Evolutionary conservation across 2,888 invertebrate genomes (phyloP), one percentile per base, ranked within the genome.

Genomic region (Arge pagana): DNA sequence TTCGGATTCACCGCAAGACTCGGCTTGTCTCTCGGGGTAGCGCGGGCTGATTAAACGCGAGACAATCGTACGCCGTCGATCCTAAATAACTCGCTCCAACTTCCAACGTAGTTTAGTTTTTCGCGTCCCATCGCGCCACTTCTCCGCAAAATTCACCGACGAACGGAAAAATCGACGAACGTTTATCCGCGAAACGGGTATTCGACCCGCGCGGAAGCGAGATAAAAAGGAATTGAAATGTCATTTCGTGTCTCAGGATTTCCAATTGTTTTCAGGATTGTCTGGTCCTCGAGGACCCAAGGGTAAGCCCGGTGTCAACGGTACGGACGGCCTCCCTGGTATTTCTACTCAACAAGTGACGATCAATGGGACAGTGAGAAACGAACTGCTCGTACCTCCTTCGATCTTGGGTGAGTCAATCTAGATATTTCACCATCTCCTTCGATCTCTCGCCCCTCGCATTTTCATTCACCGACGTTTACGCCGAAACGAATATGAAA

Each of bases 371-470:
- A 68, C 72, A 3, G 70, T 67, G 35, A 81, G 83, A 37, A 83
- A 83, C 50, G 85, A 90, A 57, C 79, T 92, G 30, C 83, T 93
- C 26, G 87, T 93, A 65, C 89, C 93, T n/a, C 93, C 94, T 24
- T 87, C 90, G 26, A 91, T 94, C 68, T 85, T 88, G 52, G 86
- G 89, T 86, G 72, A 77, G 77, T 66, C 39, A 16, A 36, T 35
- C n/a, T 40, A 51, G 24, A 35, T 7, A 26, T 13, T 11, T n/a
- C n/a, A n/a, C n/a, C n/a, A n/a, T n/a, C n/a, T n/a, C n/a, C n/a
- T n/a, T 36, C 3, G 11, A 23, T 18, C 23, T 26, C n/a, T n/a
- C n/a, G n/a, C n/a, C n/a, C n/a, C n/a, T n/a, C n/a, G n/a, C n/a
- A n/a, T n/a, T n/a, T n/a, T n/a, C n/a, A n/a, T n/a, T n/a, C n/a